Evolutionary conservation across 1,140 invertebrate species (phyloP), one percentile per base, ranked within the genome.

Genomic region (Pseudomyrmex flavicornis): DNA sequence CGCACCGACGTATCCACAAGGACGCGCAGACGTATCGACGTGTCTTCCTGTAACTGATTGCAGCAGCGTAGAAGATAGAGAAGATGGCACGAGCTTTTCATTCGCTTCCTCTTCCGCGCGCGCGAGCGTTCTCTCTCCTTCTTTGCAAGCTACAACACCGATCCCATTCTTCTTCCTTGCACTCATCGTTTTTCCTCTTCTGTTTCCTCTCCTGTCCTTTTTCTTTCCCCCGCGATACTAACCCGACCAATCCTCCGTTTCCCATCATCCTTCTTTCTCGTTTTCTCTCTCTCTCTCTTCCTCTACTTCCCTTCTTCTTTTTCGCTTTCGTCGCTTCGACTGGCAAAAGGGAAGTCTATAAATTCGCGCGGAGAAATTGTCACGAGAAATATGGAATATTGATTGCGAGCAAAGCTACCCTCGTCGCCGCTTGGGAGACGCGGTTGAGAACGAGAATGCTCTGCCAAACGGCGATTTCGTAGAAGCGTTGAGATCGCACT

Each of bases 371-470:
- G 75, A 84, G 87, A 90, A 91, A 91, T 91, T 91, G 91, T 91
- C 91, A 83, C 85, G 83, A 91, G 82, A 90, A 90, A 90, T 90
- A 90, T 90, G 89, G 89, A 90, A 90, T 90, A 90, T 88, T 85
- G 89, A 90, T 80, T 84, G 54, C 58, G 82, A 76, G 48, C 54
- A 72, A 72, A 85, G 68, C 62, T 87, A 75, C 63, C 44, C 26
- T 73, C 50, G 73, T 79, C 75, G 65, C 13, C 66, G 50, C 2
- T 12, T n/a, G 44, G 48, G 13, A 52, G 26, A n/a, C 13, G 74
- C 63, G 48, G 63, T 20, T 46, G 74, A 56, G 79, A 13, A 63
- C 48, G 61, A 62, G 48, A 35, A 56, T 52, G 17, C 35, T 48
- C 72, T 48, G 77, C 46, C 66, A 56, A 66, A 17, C 66, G 15